A percentile compares a stretch with the other conserved stretches of the same genome.
Evolutionary conservation across 2,113 vertebrate genomes (phyloP).

Genomic region (Cromileptes altivelis): DNA sequence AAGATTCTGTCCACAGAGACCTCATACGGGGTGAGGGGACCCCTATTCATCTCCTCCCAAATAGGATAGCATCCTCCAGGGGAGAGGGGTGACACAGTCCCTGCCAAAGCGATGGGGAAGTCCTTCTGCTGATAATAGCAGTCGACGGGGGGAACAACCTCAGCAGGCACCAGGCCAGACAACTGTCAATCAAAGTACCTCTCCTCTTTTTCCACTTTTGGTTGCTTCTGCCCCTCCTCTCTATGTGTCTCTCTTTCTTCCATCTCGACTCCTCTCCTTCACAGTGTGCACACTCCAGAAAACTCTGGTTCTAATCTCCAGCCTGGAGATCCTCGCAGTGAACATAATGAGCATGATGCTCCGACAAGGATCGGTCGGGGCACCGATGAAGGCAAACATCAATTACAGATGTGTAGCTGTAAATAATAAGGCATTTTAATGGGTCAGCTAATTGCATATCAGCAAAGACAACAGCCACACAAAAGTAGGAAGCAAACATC

Average conservation of each 20-base stretch:
- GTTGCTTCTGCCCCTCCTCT: constrained; percentile 50
- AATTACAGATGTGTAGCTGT: constrained; percentile 63
- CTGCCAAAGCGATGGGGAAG: constrained; percentile 82
- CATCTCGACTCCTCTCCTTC: constrained; percentile 44
- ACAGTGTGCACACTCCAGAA: constrained; percentile 47
- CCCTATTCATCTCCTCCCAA: constrained; percentile 84
- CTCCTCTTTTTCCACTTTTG: constrained; percentile 62
- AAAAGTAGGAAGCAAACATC: constrained; percentile 45
- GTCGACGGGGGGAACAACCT: constrained; percentile 83
- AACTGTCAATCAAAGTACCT: constrained; percentile 81
- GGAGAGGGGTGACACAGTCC: constrained; percentile 80
- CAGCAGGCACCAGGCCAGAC: constrained; percentile 81
- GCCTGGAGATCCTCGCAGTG: constrained; percentile 51
- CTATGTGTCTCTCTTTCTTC: constrained; percentile 35
- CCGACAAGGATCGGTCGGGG: constrained; percentile 42
- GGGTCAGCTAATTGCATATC: constrained; percentile 55
- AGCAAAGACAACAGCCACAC: constrained; percentile 26
- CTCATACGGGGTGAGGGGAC: constrained; percentile 80
- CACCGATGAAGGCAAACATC: constrained; percentile 49
- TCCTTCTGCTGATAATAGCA: constrained; percentile 83
- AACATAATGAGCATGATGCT: constrained; percentile 53
- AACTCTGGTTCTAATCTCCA: constrained; percentile 44
- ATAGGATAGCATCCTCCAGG: constrained; percentile 83
- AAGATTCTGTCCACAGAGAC: constrained; percentile 76
- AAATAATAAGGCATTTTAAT: constrained; percentile 60